phyloP scores from a whole-genome alignment of 2,888 invertebrate species.

The Tetropium fuscum region DNA sequence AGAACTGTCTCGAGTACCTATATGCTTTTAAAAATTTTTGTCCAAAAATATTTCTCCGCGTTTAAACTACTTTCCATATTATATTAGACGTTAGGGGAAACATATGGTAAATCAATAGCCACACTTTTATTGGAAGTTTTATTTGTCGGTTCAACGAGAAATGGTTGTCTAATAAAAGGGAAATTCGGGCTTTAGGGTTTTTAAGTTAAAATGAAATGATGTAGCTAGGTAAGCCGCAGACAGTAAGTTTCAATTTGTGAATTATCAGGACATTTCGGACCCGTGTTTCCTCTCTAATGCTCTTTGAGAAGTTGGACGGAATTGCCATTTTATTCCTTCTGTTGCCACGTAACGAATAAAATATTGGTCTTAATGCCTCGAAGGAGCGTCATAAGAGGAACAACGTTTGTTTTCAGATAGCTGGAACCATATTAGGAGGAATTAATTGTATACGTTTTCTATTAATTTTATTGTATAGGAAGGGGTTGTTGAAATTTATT shows the following conservation, averaged over 20 bases:
- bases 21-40: too few relatives aligned
- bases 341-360: constrained; percentile 5
- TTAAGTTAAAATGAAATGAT: constrained; percentile 29
- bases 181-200: constrained; percentile 31
- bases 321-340: constrained; percentile 17
- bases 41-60: neutral
- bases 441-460: too few relatives aligned
- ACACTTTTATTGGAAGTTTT: constrained; percentile 49
- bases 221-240: constrained; percentile 31
- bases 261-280: constrained; percentile 42
- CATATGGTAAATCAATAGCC: constrained; percentile 49
- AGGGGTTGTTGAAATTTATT: too few relatives aligned
- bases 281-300: constrained; percentile 5
- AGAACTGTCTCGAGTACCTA: too few relatives aligned
- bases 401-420: neutral
- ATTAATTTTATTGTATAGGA: too few relatives aligned
- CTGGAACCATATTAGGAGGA: too few relatives aligned
- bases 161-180: constrained; percentile 50
- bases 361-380: constrained; percentile 11
- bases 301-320: constrained; percentile 22
- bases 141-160: constrained; percentile 49
- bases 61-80: constrained; percentile 28
- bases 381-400: neutral
- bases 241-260: constrained; percentile 56
- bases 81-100: constrained; percentile 42